phyloP scores from a whole-genome alignment of 1,140 invertebrate genomes.

The Bicyclus anynana region DNA sequence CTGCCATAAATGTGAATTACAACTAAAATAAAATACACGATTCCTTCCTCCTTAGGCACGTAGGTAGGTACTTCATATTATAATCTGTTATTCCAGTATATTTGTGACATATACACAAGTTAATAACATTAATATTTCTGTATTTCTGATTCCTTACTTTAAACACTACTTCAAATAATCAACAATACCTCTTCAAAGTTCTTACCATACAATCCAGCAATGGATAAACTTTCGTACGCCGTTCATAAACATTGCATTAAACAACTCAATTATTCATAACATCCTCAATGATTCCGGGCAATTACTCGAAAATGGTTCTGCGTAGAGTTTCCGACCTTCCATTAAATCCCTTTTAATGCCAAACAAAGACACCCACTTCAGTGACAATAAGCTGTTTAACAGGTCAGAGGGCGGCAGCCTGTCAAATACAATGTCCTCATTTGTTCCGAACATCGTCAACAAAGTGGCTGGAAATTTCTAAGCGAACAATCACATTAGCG shows the following conservation, averaged over 20 bases:
- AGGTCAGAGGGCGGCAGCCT: constrained; percentile 7
- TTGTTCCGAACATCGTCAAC: constrained; percentile 1
- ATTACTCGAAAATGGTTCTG: neutral
- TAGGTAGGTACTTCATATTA: too few relatives aligned
- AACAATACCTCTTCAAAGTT: too few relatives aligned
- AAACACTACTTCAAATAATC: too few relatives aligned
- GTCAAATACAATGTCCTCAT: constrained; percentile 4
- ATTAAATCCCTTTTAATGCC: constrained; percentile 7
- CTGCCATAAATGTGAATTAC: too few relatives aligned
- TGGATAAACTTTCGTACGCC: too few relatives aligned
- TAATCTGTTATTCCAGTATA: too few relatives aligned
- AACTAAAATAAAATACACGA: too few relatives aligned
- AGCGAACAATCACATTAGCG: neutral
- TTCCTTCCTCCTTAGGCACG: too few relatives aligned
- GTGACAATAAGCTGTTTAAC: constrained; percentile 12
- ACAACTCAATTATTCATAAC: neutral
- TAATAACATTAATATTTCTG: too few relatives aligned
- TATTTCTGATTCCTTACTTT: too few relatives aligned
- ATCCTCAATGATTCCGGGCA: neutral
- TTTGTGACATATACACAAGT: too few relatives aligned
- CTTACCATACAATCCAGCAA: too few relatives aligned
- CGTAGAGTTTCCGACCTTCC: neutral
- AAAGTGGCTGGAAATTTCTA: neutral
- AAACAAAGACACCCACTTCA: constrained; percentile 7
- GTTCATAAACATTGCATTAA: neutral